phyloP scores from a whole-genome alignment of 2,113 vertebrate species.

The Uria aalge region DNA sequence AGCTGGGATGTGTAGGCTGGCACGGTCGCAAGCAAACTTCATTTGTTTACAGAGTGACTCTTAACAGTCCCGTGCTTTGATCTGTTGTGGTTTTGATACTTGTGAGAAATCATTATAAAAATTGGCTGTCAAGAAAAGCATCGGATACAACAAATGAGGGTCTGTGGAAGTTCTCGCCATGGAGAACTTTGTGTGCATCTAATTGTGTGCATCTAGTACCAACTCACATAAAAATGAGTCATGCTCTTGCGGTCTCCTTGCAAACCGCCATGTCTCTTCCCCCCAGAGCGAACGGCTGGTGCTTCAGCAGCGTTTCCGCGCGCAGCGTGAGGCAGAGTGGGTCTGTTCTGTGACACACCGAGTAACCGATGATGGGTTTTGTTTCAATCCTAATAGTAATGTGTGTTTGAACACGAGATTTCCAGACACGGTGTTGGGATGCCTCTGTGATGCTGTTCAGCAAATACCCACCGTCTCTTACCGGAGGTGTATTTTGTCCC shows the following conservation, averaged over 20 bases:
- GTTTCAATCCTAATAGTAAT: background rate
- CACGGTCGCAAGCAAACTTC: background rate
- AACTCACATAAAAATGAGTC: background rate
- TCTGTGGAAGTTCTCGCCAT: background rate
- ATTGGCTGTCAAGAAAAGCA: background rate
- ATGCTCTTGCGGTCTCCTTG: background rate
- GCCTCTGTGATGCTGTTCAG: background rate
- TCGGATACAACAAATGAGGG: fast-evolving
- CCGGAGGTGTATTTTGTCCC: background rate
- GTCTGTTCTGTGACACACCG: background rate
- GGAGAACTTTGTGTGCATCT: background rate
- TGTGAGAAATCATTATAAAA: background rate
- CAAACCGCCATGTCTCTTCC: background rate
- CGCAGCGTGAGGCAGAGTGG: fast-evolving
- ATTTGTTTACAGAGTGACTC: background rate
- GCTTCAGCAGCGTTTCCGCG: background rate
- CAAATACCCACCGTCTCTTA: background rate
- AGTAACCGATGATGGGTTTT: background rate
- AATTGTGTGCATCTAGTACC: background rate
- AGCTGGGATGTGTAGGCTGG: background rate
- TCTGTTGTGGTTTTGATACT: background rate
- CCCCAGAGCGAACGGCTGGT: fast-evolving
- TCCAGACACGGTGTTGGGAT: background rate
- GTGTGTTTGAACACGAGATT: background rate
- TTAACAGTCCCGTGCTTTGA: background rate